These are phyloP conservation scores for Protobothrops flavoviridis DNA, from an alignment of 2,113 vertebrate genomes.

Conservation along the genomic window DNA sequence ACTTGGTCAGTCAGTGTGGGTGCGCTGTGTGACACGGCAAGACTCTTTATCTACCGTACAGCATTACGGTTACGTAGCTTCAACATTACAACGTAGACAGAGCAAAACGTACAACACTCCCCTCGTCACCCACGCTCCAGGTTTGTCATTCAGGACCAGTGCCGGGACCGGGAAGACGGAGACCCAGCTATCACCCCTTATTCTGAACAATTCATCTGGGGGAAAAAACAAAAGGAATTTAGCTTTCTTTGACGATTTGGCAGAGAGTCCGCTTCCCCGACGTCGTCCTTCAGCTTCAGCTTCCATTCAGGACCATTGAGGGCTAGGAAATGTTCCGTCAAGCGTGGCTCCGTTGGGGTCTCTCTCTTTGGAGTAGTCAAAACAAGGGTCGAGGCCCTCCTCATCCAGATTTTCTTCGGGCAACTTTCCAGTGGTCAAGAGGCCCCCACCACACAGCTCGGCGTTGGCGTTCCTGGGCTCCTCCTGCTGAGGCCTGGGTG, in stretches of 20 bases:
- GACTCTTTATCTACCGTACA: not conserved
- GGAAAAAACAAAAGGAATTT: not conserved
- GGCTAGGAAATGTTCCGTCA: not conserved
- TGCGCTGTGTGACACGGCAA: no score
- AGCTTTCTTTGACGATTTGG: not conserved
- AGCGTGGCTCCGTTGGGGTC: not conserved
- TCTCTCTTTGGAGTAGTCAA: not conserved
- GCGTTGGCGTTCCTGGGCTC: not conserved
- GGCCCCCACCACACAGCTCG: slow-evolving; percentile 50
- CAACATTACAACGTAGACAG: not conserved
- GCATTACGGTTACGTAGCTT: not conserved
- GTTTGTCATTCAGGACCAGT: not conserved
- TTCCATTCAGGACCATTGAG: not conserved
- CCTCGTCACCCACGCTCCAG: not conserved
- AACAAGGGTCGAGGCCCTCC: not conserved
- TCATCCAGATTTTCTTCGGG: not conserved
- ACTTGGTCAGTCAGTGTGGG: no score
- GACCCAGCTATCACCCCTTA: not conserved
- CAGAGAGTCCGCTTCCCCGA: not conserved
- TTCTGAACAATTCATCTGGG: not conserved
- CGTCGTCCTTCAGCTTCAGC: no score
- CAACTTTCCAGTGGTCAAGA: not conserved
- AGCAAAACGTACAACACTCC: not conserved
- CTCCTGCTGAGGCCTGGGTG: slow-evolving; percentile 64
- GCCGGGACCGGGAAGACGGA: no score